Percentiles rank a stretch among this genome's conserved stretches.
These are phyloP conservation scores for Zingel zingel DNA, from an alignment of 2,113 vertebrate species.

Conservation along the genomic window DNA sequence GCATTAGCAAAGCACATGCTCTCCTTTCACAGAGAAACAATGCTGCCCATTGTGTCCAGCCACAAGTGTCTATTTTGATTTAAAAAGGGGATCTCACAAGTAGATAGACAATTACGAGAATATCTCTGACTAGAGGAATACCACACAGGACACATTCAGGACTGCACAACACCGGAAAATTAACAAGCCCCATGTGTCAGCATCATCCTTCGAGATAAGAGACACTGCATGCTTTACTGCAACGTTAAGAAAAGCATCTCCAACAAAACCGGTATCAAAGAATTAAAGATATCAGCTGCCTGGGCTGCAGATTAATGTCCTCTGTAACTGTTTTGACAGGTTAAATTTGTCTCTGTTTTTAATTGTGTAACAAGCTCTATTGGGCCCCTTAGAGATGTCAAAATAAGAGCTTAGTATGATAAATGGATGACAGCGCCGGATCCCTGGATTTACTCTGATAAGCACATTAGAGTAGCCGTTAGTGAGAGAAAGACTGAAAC, in stretches of 20 bases:
- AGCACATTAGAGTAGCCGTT: conserved; percentile 21
- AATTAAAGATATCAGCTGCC: conserved; percentile 5
- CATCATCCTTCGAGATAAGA: conserved; percentile 16
- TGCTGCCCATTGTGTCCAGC: conserved; percentile 82
- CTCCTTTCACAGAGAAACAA: conserved; percentile 86
- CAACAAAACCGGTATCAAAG: not conserved
- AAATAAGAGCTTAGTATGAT: conserved; percentile 54
- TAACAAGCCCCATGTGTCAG: conserved; percentile 15
- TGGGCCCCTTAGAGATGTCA: conserved; percentile 46
- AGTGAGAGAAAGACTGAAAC: not conserved
- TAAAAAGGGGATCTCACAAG: conserved; percentile 68
- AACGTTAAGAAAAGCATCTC: not conserved
- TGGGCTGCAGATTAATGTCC: not conserved
- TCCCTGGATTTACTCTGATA: conserved; percentile 30
- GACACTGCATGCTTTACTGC: not conserved
- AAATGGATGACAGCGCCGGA: conserved; percentile 23
- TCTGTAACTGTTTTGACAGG: conserved; percentile 35
- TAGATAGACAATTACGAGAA: conserved; percentile 72
- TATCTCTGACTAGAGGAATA: conserved; percentile 34
- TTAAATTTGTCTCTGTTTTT: conserved; percentile 40
- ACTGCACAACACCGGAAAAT: conserved; percentile 30
- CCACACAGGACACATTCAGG: conserved; percentile 34
- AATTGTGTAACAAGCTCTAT: conserved; percentile 16
- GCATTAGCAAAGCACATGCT: conserved; percentile 89
- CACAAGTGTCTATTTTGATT: conserved; percentile 85